Conservation (phyloP, 92 coral and sea anemone genomes). For the Paramuricea clavata region DNA sequence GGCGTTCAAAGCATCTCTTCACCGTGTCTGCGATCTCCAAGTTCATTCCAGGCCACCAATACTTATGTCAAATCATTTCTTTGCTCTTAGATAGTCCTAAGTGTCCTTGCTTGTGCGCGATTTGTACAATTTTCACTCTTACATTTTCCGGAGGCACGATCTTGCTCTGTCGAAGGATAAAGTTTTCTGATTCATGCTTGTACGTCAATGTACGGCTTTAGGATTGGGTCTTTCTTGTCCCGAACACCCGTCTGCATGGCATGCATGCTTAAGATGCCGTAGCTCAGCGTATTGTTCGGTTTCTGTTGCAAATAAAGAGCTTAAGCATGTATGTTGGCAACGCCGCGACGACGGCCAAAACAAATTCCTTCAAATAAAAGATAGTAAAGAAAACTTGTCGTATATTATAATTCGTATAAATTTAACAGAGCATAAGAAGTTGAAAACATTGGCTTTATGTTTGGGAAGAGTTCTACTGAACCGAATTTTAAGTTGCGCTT, state of each 20-base stretch:
- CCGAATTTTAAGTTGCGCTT: no score
- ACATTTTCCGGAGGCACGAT: slow-evolving; percentile 57
- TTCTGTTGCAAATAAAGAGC: slow-evolving; percentile 43
- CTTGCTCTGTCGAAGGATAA: slow-evolving; percentile 45
- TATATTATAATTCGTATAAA: no score
- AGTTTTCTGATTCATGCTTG: slow-evolving; percentile 43
- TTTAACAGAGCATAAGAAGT: no score
- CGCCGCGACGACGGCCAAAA: no score
- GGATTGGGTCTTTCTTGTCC: slow-evolving; percentile 46
- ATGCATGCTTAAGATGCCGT: slow-evolving; percentile 42
- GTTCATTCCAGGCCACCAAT: slow-evolving; percentile 62
- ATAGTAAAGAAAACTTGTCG: no score
- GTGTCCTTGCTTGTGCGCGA: slow-evolving; percentile 70
- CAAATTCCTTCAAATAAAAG: no score
- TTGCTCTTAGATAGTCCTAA: slow-evolving; percentile 55
- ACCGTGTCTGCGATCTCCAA: slow-evolving; percentile 49
- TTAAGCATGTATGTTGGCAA: no score
- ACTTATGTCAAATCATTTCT: slow-evolving; percentile 48
- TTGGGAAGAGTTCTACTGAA: no score
- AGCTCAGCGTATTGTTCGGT: slow-evolving; percentile 20
- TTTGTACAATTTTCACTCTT: slow-evolving; percentile 34
- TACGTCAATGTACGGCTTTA: slow-evolving; percentile 44
- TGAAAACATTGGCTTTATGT: no score
- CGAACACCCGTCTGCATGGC: slow-evolving; percentile 43
- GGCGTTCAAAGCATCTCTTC: slow-evolving; percentile 64